These are phyloP conservation scores for Phenganax subtilis DNA, from an alignment of 92 coral and sea anemone genomes.

Conservation along the genomic window DNA sequence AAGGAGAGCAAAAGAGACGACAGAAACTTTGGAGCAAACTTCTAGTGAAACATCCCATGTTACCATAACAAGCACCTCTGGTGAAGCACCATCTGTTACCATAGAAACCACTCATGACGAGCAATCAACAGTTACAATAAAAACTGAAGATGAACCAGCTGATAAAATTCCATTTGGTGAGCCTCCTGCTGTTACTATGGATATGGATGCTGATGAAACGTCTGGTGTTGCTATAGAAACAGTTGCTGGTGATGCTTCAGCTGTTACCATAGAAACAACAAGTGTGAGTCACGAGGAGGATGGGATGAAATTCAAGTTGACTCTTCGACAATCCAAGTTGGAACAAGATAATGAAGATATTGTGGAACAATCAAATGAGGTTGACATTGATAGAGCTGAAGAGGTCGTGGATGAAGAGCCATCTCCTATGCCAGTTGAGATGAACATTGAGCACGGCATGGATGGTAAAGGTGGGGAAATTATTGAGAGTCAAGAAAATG, in stretches of 20 bases:
- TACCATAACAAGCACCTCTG: background rate
- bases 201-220: slow-evolving; percentile 7
- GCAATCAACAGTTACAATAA: background rate
- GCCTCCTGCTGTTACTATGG: background rate
- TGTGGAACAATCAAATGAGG: slow-evolving; percentile 2
- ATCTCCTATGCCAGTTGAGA: background rate
- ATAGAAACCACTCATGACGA: background rate
- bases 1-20: slow-evolving; percentile 21
- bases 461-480: background rate
- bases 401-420: slow-evolving; percentile 1
- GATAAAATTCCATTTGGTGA: slow-evolving; percentile 1
- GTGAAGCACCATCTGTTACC: background rate
- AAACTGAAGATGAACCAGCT: background rate
- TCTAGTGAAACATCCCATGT: background rate
- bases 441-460: background rate
- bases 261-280: slow-evolving; percentile 22
- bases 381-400: background rate
- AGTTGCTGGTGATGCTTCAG: background rate
- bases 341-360: slow-evolving; percentile 5
- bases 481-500: background rate
- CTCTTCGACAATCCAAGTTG: slow-evolving; percentile 13
- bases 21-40: background rate
- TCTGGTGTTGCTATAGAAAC: background rate
- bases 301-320: slow-evolving; percentile 10
- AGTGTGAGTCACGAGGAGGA: slow-evolving; percentile 5